phyloP scores from a whole-genome alignment of 1,140 invertebrate genomes.

The Drosophila nannoptera region DNA sequence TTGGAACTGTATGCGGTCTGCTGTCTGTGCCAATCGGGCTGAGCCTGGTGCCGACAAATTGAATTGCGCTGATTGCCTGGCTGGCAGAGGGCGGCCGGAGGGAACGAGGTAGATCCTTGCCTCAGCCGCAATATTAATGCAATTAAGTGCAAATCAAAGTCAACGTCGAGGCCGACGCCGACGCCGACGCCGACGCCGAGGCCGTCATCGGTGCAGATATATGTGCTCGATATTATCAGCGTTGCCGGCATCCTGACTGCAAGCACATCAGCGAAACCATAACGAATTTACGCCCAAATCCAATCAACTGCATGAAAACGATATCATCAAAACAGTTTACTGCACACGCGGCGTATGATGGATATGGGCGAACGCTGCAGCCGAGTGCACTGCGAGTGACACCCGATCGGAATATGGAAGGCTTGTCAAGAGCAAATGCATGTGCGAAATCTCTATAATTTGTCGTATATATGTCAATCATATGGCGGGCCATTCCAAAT shows the following conservation, averaged over 20 bases:
- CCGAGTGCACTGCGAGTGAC: conserved; percentile 33
- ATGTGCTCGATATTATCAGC: background rate
- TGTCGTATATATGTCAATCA: conserved; percentile 42
- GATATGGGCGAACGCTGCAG: background rate
- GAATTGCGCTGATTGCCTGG: conserved; percentile 66
- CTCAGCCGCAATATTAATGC: conserved; percentile 63
- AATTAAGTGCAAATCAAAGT: conserved; percentile 70
- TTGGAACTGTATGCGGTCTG: conserved; percentile 46
- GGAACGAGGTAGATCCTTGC: conserved; percentile 26
- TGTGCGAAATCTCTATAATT: conserved; percentile 60
- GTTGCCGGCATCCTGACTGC: conserved; percentile 36
- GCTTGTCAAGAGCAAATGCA: conserved; percentile 33
- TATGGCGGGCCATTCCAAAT: conserved; percentile 24
- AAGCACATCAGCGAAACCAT: conserved; percentile 64
- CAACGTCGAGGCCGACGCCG: background rate
- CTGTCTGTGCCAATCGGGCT: conserved; percentile 29
- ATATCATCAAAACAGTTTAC: conserved; percentile 45
- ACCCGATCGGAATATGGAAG: background rate
- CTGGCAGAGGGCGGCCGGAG: conserved; percentile 7
- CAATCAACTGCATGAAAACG: conserved; percentile 67
- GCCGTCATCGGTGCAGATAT: conserved; percentile 8
- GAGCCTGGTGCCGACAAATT: conserved; percentile 57
- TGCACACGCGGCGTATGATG: conserved; percentile 22
- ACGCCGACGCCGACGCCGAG: conserved; percentile 22
- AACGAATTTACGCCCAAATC: conserved; percentile 67